Percentiles rank a stretch among this genome's conserved stretches.
These are phyloP conservation scores for Amblyornis subalaris DNA, from an alignment of 2,113 vertebrate genomes.

Conservation along the genomic window DNA sequence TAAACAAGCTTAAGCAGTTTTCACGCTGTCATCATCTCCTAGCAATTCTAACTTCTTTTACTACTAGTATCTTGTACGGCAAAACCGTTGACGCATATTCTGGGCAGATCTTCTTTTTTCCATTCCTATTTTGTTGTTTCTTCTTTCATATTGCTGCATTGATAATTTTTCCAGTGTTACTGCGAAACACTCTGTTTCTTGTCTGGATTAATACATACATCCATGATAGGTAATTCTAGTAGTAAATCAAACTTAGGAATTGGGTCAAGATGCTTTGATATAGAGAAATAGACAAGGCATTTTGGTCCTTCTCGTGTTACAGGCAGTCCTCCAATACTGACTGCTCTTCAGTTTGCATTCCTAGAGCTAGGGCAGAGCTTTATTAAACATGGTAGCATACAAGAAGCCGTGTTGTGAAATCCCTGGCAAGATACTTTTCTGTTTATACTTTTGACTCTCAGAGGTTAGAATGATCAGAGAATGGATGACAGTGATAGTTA, in stretches of 20 bases:
- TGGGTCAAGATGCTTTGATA: background rate
- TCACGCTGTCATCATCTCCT: background rate
- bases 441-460: background rate
- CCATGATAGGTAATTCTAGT: background rate
- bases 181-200: background rate
- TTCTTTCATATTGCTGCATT: background rate
- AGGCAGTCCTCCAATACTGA: background rate
- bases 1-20: background rate
- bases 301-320: background rate
- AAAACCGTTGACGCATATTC: background rate
- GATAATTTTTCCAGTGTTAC: background rate
- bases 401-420: background rate
- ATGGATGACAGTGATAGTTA: background rate
- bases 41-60: background rate
- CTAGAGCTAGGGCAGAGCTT: background rate
- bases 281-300: background rate
- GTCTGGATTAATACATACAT: background rate
- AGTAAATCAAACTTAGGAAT: background rate
- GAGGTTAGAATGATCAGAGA: background rate
- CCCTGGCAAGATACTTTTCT: background rate
- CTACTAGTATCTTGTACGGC: background rate
- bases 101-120: background rate
- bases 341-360: background rate
- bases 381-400: rapidly evolving
- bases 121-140: background rate